Conservation (phyloP, 2,113 vertebrate species). For the Clinocottus analis region DNA sequence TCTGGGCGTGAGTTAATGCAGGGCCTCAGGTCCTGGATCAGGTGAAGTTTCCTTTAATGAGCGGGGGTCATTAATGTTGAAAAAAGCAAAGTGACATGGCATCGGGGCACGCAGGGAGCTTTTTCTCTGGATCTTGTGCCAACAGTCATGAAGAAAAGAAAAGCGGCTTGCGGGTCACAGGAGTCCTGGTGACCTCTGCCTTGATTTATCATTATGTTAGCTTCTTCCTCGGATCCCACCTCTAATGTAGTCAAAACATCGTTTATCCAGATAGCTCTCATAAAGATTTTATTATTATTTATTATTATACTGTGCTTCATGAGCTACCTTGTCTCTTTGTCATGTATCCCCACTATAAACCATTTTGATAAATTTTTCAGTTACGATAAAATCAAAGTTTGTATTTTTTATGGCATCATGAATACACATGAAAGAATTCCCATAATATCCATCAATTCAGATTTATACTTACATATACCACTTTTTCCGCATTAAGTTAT, state of each 20-base stretch:
- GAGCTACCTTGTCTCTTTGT: slow-evolving; percentile 61
- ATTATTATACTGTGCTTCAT: slow-evolving; percentile 61
- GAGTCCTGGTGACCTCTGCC: slow-evolving; percentile 59
- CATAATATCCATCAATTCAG: slow-evolving; percentile 62
- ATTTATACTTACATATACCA: slow-evolving; percentile 61
- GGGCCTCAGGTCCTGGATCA: slow-evolving; percentile 63
- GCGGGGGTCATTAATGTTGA: slow-evolving; percentile 56
- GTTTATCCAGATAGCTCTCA: slow-evolving; percentile 63
- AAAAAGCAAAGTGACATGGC: slow-evolving; percentile 42
- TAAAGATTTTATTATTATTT: slow-evolving; percentile 73
- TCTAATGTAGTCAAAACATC: slow-evolving; percentile 69
- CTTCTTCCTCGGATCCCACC: slow-evolving; percentile 41
- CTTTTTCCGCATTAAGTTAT: slow-evolving; percentile 45
- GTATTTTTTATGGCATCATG: slow-evolving; percentile 66
- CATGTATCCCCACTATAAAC: slow-evolving; percentile 71
- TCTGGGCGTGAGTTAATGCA: slow-evolving; percentile 59
- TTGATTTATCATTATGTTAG: slow-evolving; percentile 60
- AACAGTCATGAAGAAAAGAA: slow-evolving; percentile 62
- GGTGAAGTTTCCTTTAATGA: slow-evolving; percentile 67
- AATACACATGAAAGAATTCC: slow-evolving; percentile 66
- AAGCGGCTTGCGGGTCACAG: slow-evolving; percentile 54
- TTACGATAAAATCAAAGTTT: slow-evolving; percentile 72
- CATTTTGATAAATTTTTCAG: slow-evolving; percentile 71
- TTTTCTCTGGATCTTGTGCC: slow-evolving; percentile 47
- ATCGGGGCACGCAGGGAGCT: slow-evolving; percentile 7